These are phyloP conservation scores for Aplysia californica DNA, from an alignment of 1,140 invertebrate species.

Conservation along the genomic window DNA sequence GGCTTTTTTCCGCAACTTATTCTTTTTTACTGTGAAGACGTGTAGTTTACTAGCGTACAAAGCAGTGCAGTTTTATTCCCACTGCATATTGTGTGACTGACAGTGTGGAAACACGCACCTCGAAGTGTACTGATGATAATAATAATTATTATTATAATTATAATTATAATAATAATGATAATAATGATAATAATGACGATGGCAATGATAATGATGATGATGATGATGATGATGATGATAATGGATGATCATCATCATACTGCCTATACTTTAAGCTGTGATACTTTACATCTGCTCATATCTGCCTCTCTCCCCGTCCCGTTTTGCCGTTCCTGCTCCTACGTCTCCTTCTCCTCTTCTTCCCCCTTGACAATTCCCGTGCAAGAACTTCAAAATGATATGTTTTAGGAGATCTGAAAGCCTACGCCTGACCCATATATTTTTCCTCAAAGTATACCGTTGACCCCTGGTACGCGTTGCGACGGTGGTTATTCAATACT, in stretches of 20 bases:
- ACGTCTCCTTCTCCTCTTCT: not conserved
- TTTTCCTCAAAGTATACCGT: no score
- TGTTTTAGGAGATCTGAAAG: no score
- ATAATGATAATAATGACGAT: not conserved
- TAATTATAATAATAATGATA: not conserved
- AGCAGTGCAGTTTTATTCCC: not conserved
- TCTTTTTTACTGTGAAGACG: no score
- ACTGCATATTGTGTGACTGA: not conserved
- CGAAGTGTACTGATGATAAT: not conserved
- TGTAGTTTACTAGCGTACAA: not conserved
- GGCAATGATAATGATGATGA: constrained; percentile 8
- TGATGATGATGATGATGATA: not conserved
- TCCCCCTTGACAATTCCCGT: not conserved
- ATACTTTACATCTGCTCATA: no score
- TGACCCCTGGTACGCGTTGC: no score
- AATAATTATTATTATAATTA: not conserved
- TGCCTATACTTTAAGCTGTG: not conserved
- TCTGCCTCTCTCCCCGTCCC: not conserved
- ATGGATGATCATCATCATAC: not conserved
- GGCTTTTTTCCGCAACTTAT: no score
- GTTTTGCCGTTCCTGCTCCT: not conserved
- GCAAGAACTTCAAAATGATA: not conserved
- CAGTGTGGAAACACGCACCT: not conserved
- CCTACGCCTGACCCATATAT: no score
- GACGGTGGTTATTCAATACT: no score